Evolutionary conservation across 2,797 vertebrate genomes (phyloP).

Genomic region (Momotus momota): DNA sequence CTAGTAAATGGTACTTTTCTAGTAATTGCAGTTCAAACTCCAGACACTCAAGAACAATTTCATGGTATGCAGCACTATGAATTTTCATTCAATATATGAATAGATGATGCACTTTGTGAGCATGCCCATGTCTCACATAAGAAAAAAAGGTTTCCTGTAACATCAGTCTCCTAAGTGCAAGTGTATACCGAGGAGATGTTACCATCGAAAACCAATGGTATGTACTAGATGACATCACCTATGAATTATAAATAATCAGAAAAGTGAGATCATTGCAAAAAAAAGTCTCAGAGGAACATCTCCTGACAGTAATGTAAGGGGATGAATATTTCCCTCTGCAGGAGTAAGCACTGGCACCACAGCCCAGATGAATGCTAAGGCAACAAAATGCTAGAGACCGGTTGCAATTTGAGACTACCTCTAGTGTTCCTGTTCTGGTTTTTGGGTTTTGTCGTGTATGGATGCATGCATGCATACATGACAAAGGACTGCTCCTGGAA

Average conservation of each 20-base stretch:
- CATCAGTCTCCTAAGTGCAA: not conserved
- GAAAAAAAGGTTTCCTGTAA: not conserved
- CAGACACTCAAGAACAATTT: not conserved
- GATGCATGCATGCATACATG: not conserved
- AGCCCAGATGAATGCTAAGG: not conserved
- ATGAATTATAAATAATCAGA: conserved; percentile 3
- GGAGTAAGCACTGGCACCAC: not conserved
- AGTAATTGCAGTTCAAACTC: not conserved
- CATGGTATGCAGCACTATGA: rapidly evolving
- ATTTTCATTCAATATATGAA: not conserved
- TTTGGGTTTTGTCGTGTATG: rapidly evolving
- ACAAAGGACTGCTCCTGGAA: not conserved
- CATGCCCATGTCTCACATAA: not conserved
- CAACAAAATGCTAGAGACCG: not conserved
- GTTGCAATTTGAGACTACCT: not conserved
- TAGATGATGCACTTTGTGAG: not conserved
- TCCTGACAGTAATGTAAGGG: not conserved
- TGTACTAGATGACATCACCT: not conserved
- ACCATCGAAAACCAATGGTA: not conserved
- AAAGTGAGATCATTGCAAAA: not conserved
- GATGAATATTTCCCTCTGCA: not conserved
- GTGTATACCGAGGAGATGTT: not conserved
- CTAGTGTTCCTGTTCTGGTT: not conserved
- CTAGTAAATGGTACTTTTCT: not conserved
- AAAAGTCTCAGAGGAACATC: not conserved